phyloP scores from a whole-genome alignment of 2,797 vertebrate species.

The Pterois miles region DNA sequence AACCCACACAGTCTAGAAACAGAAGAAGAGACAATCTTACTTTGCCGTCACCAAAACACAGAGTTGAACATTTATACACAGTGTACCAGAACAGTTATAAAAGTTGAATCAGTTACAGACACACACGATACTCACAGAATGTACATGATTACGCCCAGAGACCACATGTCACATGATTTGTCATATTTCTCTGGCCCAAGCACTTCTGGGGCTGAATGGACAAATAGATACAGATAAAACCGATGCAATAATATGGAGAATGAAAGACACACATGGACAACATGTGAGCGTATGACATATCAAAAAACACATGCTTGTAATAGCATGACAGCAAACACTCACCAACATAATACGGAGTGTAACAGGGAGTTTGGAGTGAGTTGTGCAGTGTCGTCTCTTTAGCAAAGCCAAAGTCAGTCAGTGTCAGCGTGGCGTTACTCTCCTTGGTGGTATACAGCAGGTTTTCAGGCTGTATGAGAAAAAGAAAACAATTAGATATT shows the following conservation, averaged over 20 bases:
- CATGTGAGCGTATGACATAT: background rate
- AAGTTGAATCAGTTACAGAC: background rate
- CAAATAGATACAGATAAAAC: slow-evolving; percentile 38
- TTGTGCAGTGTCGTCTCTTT: slow-evolving; percentile 94
- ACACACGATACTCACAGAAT: slow-evolving; percentile 92
- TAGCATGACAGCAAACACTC: slow-evolving; percentile 63
- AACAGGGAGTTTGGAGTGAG: slow-evolving; percentile 94
- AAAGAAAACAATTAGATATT: background rate
- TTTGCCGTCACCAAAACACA: background rate
- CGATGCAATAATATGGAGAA: slow-evolving; percentile 8
- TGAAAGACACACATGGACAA: slow-evolving; percentile 14
- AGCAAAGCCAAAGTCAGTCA: slow-evolving; percentile 97
- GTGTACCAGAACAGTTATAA: background rate
- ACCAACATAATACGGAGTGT: slow-evolving; percentile 98
- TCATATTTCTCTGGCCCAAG: slow-evolving; percentile 98
- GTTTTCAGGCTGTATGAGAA: slow-evolving; percentile 90
- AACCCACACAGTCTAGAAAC: slow-evolving; percentile 91
- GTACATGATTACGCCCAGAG: slow-evolving; percentile 96
- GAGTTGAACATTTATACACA: background rate
- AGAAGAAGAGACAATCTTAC: background rate
- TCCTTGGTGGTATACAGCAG: slow-evolving; percentile 93
- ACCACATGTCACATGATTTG: slow-evolving; percentile 99
- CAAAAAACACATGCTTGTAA: background rate
- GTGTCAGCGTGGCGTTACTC: slow-evolving; percentile 88
- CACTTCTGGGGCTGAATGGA: slow-evolving; percentile 91